Percentiles rank a stretch among this genome's conserved stretches.
Conservation (phyloP, 2,113 vertebrate genomes). For the Tricholaema leucomelas region DNA sequence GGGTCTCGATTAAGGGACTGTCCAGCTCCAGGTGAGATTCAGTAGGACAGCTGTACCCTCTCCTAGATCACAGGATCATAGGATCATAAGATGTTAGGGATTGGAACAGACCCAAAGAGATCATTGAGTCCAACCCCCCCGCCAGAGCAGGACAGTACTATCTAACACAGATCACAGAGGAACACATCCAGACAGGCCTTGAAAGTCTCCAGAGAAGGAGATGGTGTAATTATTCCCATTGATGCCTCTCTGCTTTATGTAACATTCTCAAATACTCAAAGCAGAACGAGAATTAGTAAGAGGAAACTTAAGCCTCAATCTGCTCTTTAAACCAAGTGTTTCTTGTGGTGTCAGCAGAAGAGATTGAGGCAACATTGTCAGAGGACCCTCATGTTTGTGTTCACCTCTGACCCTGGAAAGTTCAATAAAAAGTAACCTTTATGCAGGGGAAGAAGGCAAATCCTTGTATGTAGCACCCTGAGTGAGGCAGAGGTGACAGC, state of each 20-base stretch:
- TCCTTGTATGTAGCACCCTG: background rate
- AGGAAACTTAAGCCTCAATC: background rate
- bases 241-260: background rate
- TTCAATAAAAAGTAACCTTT: background rate
- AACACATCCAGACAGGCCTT: too few species aligned
- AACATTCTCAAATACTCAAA: background rate
- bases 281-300: background rate
- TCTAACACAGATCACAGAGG: too few species aligned
- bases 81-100: too few species aligned
- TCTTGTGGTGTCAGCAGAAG: accelerated
- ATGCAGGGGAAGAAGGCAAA: background rate
- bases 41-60: background rate
- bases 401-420: background rate
- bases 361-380: background rate
- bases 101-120: too few species aligned
- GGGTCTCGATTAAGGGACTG: accelerated
- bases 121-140: too few species aligned
- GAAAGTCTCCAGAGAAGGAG: too few species aligned
- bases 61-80: too few species aligned
- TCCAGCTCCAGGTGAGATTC: background rate
- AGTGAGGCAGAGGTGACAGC: accelerated
- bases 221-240: background rate
- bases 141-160: too few species aligned
- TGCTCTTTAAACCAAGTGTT: background rate
- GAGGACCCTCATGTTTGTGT: background rate